Conservation (phyloP, 2,113 vertebrate species). For the Oreotragus oreotragus region DNA sequence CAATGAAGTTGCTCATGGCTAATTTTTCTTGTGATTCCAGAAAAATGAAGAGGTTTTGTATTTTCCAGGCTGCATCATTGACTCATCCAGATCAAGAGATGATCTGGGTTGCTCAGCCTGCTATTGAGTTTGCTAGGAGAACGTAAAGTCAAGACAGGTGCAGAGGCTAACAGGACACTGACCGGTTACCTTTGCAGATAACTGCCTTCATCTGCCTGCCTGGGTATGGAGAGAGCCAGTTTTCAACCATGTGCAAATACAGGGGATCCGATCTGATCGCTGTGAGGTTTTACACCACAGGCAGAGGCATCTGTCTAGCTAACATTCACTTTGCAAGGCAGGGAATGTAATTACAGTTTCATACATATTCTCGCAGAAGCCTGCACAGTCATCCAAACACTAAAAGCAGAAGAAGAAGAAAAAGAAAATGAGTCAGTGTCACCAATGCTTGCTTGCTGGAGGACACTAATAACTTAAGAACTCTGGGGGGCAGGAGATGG, state of each 20-base stretch:
- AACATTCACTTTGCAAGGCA: neutral
- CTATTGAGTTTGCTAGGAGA: neutral
- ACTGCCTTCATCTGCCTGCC: constrained; percentile 75
- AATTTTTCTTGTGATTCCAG: neutral
- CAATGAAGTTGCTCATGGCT: neutral
- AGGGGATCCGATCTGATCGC: constrained; percentile 73
- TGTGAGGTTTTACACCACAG: constrained; percentile 75
- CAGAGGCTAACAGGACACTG: constrained; percentile 59
- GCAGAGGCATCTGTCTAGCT: constrained; percentile 60
- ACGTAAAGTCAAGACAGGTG: constrained; percentile 46
- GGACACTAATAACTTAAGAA: neutral
- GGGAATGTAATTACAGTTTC: constrained; percentile 57
- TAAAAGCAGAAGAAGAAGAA: neutral
- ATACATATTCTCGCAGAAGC: neutral
- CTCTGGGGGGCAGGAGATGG: neutral
- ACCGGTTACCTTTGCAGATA: constrained; percentile 74
- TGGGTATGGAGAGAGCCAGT: constrained; percentile 76
- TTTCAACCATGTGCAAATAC: constrained; percentile 76
- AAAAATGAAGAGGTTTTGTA: neutral
- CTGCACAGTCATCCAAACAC: constrained; percentile 17
- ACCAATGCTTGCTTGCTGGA: neutral
- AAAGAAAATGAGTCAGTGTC: neutral
- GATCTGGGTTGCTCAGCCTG: neutral
- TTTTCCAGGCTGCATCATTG: neutral
- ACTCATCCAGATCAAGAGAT: neutral